These are phyloP conservation scores for Drosophila fuyamai DNA, from an alignment of 1,140 invertebrate genomes.

Conservation along the genomic window DNA sequence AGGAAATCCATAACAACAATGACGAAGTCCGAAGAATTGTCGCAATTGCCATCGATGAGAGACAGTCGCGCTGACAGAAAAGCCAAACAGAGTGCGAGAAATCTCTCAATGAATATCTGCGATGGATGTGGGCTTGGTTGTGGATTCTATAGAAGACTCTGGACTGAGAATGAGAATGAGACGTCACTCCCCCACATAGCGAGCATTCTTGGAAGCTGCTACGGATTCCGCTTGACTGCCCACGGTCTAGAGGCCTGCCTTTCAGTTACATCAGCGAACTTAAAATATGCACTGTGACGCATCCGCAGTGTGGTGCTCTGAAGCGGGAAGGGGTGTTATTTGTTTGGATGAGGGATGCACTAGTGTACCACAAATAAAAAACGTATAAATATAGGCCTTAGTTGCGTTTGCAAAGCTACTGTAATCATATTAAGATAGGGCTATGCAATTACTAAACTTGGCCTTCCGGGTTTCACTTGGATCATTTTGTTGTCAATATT, in stretches of 20 bases:
- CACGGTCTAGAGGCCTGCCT: constrained; percentile 45
- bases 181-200: constrained; percentile 71
- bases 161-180: constrained; percentile 4
- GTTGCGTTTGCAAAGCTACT: too few species aligned
- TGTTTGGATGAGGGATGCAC: constrained; percentile 53
- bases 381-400: neutral
- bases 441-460: too few species aligned
- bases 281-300: constrained; percentile 79
- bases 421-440: neutral
- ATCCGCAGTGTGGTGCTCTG: constrained; percentile 44
- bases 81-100: constrained; percentile 18
- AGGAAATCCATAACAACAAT: constrained; percentile 59
- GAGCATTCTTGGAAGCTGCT: constrained; percentile 68
- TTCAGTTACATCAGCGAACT: constrained; percentile 68
- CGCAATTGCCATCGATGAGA: constrained; percentile 55
- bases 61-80: constrained; percentile 34
- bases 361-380: constrained; percentile 8
- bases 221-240: constrained; percentile 54
- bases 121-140: constrained; percentile 25
- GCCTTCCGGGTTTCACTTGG: too few species aligned
- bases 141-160: neutral
- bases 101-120: constrained; percentile 73
- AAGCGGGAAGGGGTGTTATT: constrained; percentile 1
- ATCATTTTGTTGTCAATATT: too few species aligned
- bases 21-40: constrained; percentile 75